Evolutionary conservation across 2,113 vertebrate species (phyloP), one percentile per base, ranked within the genome.

Genomic region (Ophthalmotilapia sp.): DNA sequence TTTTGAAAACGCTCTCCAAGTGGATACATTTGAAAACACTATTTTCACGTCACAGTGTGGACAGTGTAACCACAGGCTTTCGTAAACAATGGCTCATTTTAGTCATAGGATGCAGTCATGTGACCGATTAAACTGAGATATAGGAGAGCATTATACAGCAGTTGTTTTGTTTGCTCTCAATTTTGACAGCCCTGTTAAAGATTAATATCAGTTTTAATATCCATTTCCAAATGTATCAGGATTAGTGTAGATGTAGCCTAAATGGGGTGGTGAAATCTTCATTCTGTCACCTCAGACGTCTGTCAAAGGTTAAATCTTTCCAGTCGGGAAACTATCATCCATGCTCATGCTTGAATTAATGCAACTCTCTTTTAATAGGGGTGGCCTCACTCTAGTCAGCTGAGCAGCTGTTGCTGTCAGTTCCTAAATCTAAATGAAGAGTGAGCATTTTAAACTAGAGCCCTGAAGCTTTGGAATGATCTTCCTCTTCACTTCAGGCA

Each of bases 371-470:
- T 54, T 54, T 54, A 54, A 54, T 54, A 54, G 0, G 51, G 51
- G 1, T 3, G 2, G 9, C 51, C 51, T 53, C 3, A 53, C 5
- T 53, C 51, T 5, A 0, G n/a, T 53, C 51, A 53, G 51, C 51
- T 53, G 9, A 53, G 51, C 9, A 54, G 1, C 2, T 3, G 0
- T 53, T 7, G 11, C 11, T 55, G 0, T 55, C 21, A 0, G 21
- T 55, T 6, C 2, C 11, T 55, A 0, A 55, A 26, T 0, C 21
- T 55, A 0, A 14, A 55, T 0, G 4, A 26, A 55, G 21, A 55
- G 6, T 55, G 54, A 26, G 54, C 21, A 26, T 55, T 55, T 0
- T 55, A 26, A 0, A 14, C 0, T 3, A 0, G 2, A 0, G 11
- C 54, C 54, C 0, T 12, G 53, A 23, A 12, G 0, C 1, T 12